A percentile compares a stretch with the other conserved stretches of the same genome.
Conservation (phyloP, 1,140 invertebrate species). For the Cotesia glomerata region DNA sequence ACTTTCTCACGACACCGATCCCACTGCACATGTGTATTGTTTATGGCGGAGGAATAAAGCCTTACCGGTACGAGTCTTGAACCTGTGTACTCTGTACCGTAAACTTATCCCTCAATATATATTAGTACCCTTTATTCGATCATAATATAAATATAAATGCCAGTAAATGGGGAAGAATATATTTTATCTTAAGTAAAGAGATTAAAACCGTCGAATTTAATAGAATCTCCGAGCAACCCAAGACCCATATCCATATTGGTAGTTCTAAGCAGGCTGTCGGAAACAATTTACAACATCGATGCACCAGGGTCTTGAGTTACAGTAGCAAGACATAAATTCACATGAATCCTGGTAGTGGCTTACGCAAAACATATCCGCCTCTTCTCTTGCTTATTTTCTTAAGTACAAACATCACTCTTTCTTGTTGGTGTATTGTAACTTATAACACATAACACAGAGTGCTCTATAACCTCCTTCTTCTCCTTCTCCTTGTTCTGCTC, state of each 20-base stretch:
- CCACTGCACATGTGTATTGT: conserved; percentile 17
- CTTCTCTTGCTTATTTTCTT: background rate
- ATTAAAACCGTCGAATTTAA: background rate
- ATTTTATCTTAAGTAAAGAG: background rate
- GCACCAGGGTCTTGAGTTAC: background rate
- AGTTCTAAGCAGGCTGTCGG: background rate
- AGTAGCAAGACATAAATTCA: conserved; percentile 19
- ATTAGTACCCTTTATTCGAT: background rate
- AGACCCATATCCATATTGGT: background rate
- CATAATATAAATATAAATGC: background rate
- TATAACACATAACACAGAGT: no score
- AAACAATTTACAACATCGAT: conserved; percentile 5
- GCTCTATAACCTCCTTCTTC: no score
- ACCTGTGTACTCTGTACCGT: conserved; percentile 38
- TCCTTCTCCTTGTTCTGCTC: no score
- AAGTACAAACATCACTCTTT: background rate
- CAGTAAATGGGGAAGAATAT: background rate
- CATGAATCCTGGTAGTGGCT: conserved; percentile 10
- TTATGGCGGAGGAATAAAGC: no score
- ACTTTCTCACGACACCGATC: conserved; percentile 57
- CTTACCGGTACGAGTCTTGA: no score
- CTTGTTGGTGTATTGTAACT: no score
- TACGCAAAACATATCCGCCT: conserved; percentile 5
- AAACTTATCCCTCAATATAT: conserved; percentile 18
- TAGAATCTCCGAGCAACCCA: background rate